Base-by-base conservation (phyloP, 2,888 invertebrate species). In the Scaptomyza parva region DNA sequence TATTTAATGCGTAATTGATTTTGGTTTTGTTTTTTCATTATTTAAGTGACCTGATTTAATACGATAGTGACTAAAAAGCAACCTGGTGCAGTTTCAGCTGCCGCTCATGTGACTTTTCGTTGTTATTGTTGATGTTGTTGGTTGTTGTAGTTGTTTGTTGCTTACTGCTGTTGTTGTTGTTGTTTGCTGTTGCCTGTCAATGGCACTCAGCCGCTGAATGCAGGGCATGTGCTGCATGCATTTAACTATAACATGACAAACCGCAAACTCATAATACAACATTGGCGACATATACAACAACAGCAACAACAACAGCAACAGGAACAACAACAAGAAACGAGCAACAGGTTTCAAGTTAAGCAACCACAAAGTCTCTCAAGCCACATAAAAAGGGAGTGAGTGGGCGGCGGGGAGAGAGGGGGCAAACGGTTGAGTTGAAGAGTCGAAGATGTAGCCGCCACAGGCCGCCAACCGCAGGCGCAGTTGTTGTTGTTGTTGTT, bases 201-300 rank as follows among this genome's bases (percentile, higher is more conserved):
- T 80, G 86, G 86, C 86, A 84, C 75, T 81, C 86, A 83, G 86
- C 53, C 45, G 80, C 73, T 68, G 88, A 83, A 87, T 86, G 88
- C 88, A 86, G 82, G 82, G 88, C 82, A 83, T 83, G 82, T 88
- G 82, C 82, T 86, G 86, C 82, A 88, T 83, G 82, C 82, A 76
- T 88, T 82, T 82, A 82, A 86, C 88, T 83, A 87, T 86, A 83
- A 83, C 82, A 88, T 83, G 88, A 83, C 82, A 83, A 83, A 88
- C 88, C 82, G 86, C 82, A 83, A 83, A 86, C 86, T 86, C 82
- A 88, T 83, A 83, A 83, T 87, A 73, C 78, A 76, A 77, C 78
- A 73, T 73, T 63, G 74, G 77, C 74, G 74, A 75, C 74, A 75
- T 74, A 59, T 58, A 85, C 87, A 82, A 68, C 72, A 77, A 59